phyloP scores from a whole-genome alignment of 92 coral and sea anemone species.

The Zoanthus solanderi region DNA sequence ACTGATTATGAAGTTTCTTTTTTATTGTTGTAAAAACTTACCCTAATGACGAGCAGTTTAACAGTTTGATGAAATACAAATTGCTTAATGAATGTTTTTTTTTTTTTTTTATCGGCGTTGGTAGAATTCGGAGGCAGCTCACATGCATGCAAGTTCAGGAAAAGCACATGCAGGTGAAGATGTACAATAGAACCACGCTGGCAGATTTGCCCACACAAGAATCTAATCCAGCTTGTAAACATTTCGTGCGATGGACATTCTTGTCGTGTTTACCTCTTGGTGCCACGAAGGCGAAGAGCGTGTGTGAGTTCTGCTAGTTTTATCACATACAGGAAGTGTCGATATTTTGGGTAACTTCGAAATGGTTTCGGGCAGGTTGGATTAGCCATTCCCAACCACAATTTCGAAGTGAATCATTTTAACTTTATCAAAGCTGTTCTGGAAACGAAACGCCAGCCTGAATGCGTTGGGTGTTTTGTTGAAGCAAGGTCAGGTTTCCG shows the following conservation, averaged over 20 bases:
- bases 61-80: constrained; percentile 24
- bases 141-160: neutral
- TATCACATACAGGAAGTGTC: constrained; percentile 85
- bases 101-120: neutral
- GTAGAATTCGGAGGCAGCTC: neutral
- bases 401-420: neutral
- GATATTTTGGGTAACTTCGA: constrained; percentile 57
- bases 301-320: constrained; percentile 55
- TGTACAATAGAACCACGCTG: neutral
- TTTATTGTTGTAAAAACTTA: constrained; percentile 9
- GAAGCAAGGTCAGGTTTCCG: constrained; percentile 30
- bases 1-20: neutral
- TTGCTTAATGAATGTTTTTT: constrained; percentile 4
- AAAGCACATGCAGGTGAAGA: neutral
- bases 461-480: neutral
- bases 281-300: constrained; percentile 62
- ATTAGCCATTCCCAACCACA: neutral
- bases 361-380: constrained; percentile 22
- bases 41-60: constrained; percentile 20
- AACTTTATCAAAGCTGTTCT: neutral
- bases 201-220: constrained; percentile 4
- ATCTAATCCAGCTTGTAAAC: constrained; percentile 12
- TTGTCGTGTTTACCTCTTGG: constrained; percentile 61
- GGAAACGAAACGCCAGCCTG: neutral
- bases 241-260: constrained; percentile 33